These are phyloP conservation scores for Lysandra bellargus DNA, from an alignment of 2,888 invertebrate species.

Conservation along the genomic window DNA sequence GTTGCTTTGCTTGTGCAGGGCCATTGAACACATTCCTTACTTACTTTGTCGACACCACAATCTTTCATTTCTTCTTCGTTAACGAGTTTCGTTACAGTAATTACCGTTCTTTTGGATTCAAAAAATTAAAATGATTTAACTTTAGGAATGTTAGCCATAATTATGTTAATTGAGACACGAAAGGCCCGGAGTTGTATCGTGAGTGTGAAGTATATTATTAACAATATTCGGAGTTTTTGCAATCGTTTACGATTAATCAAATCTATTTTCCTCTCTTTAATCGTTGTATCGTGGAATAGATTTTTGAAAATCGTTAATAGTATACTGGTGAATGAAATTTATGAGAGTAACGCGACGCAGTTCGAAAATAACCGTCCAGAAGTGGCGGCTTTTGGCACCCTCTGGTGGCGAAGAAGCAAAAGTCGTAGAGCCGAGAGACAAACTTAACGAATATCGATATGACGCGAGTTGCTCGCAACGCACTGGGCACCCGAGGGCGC, in stretches of 20 bases:
- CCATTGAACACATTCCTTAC: slow-evolving; percentile 57
- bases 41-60: slow-evolving; percentile 42
- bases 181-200: slow-evolving; percentile 65
- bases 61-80: slow-evolving; percentile 46
- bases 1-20: slow-evolving; percentile 79
- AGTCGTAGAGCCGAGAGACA: slow-evolving; percentile 57
- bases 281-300: slow-evolving; percentile 7
- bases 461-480: slow-evolving; percentile 57
- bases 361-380: slow-evolving; percentile 77
- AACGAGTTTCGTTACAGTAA: slow-evolving; percentile 42
- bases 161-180: slow-evolving; percentile 48
- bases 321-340: slow-evolving; percentile 43
- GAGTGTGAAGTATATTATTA: slow-evolving; percentile 51
- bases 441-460: slow-evolving; percentile 51
- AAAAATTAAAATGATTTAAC: background rate
- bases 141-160: slow-evolving; percentile 24
- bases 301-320: slow-evolving; percentile 44
- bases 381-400: slow-evolving; percentile 76
- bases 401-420: slow-evolving; percentile 64
- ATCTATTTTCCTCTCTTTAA: slow-evolving; percentile 15
- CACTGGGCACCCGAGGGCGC: slow-evolving; percentile 69
- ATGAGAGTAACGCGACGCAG: slow-evolving; percentile 65
- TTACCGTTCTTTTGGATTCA: slow-evolving; percentile 4
- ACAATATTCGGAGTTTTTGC: slow-evolving; percentile 43
- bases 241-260: slow-evolving; percentile 14